Base-by-base conservation (phyloP, 2,888 invertebrate genomes). In the Augiades crinisus region DNA sequence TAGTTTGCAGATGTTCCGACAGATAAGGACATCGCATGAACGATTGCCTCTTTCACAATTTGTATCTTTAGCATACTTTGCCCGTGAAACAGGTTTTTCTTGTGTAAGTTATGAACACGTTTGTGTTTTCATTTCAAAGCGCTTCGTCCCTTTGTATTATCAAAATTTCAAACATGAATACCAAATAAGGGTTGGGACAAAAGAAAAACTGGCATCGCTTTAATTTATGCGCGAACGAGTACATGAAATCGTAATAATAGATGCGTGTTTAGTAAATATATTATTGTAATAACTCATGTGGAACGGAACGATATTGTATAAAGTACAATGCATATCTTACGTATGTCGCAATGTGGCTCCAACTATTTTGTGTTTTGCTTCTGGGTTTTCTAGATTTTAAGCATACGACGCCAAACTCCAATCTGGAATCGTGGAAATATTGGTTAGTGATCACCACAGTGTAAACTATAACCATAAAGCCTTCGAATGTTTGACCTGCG, bases 241-340 rank as follows among this genome's bases (percentile, higher is more conserved):
- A 88, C 88, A 88, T 89, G 87, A 88, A 89, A 88, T 82, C 70
- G 80, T 88, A 86, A 88, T 88, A 88, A 89, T 86, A 81, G 85
- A 72, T 84, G 78, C 81, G 81, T 85, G 87, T 88, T 83, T 86
- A 75, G 88, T 88, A 88, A 88, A 89, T 87, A 88, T 80, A 86
- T 82, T 85, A 87, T 83, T 81, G 79, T 81, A 81, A 86, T 87
- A 86, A 84, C 75, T 85, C 83, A 79, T 69, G 65, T 64, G 74
- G 86, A 86, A 81, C 76, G 79, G 71, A n/a, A n/a, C n/a, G n/a
- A n/a, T n/a, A n/a, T n/a, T n/a, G n/a, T n/a, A n/a, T n/a, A n/a
- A n/a, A n/a, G n/a, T n/a, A n/a, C n/a, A n/a, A n/a, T n/a, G n/a
- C n/a, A n/a, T n/a, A n/a, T n/a, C n/a, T n/a, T n/a, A n/a, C n/a